phyloP scores from a whole-genome alignment of 2,113 vertebrate genomes.

The Aegotheles bennettii region DNA sequence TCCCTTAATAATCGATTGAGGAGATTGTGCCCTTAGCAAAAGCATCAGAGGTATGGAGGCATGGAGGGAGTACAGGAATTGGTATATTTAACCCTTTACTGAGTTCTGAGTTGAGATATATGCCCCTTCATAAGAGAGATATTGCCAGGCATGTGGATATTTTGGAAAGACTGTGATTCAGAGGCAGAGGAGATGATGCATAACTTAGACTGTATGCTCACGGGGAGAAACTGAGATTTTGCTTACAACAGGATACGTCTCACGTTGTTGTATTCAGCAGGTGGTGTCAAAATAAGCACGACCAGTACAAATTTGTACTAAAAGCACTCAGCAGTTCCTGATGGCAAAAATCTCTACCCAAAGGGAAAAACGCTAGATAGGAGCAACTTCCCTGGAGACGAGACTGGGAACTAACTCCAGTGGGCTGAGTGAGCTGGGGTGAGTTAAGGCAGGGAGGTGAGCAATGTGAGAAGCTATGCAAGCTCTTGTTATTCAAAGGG shows the following conservation, averaged over 20 bases:
- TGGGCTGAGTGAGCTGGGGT: neutral
- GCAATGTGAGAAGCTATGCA: neutral
- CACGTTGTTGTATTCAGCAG: neutral
- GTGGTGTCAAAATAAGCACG: neutral
- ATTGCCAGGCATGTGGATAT: neutral
- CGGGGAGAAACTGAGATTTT: neutral
- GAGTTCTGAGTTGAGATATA: neutral
- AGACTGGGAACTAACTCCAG: neutral
- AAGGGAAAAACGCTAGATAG: neutral
- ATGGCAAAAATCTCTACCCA: neutral
- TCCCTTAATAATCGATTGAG: no score
- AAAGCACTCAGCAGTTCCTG: neutral
- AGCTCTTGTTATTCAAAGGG: neutral
- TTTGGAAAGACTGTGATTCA: neutral
- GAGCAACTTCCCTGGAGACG: neutral
- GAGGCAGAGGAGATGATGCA: neutral
- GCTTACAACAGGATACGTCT: neutral
- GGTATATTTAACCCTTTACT: neutral
- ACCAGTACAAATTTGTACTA: neutral
- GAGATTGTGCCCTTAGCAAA: neutral
- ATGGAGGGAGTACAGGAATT: neutral
- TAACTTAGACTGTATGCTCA: rapidly evolving
- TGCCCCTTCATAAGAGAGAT: neutral
- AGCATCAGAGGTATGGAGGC: neutral
- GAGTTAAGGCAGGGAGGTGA: neutral